Base-by-base conservation (phyloP, 2,113 vertebrate species). In the Trematocara nigrifrons region DNA sequence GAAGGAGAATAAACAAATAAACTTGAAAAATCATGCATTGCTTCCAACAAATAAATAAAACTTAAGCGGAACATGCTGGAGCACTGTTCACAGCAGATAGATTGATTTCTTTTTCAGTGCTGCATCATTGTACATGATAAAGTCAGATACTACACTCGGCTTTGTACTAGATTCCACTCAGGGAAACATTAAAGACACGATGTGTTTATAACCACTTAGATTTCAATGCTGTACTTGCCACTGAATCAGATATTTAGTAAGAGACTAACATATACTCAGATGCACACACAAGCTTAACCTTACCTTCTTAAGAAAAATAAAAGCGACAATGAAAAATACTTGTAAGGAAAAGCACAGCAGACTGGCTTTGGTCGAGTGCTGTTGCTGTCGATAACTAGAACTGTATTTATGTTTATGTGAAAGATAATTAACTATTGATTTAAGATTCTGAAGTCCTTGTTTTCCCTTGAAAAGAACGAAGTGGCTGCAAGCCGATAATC, bases 361-460 rank as follows among this genome's bases (percentile, higher is more conserved):
- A 82, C 13, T 18, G 33, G 6, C 40, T 56, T 77, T 57, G 85
- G 77, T 76, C 29, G 16, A 38, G n/a, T n/a, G 22, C 66, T 35
- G 87, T 76, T 10, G 79, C 88, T 47, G 52, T 53, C 42, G 51
- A 33, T 12, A 20, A 33, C 35, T 82, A 80, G 80, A 71, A 90
- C 86, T 90, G 87, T 90, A 90, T 93, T 94, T 94, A 92, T 93
- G 89, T 94, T 93, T 92, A 93, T 94, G 90, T 76, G 26, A 81
- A 84, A 87, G 79, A 94, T 94, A 95, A 95, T 94, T 92, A 95
- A 93, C 45, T 94, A 94, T 95, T 84, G 94, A 95, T 95, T 91
- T 81, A 53, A 66, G 76, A 53, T 84, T 92, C 89, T 88, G 79
- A 88, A 90, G 87, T 85, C 47, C 61, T 84, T 64, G 40, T 91